Base-by-base conservation (phyloP, 2,888 invertebrate species). In the Amaurobius ferox region DNA sequence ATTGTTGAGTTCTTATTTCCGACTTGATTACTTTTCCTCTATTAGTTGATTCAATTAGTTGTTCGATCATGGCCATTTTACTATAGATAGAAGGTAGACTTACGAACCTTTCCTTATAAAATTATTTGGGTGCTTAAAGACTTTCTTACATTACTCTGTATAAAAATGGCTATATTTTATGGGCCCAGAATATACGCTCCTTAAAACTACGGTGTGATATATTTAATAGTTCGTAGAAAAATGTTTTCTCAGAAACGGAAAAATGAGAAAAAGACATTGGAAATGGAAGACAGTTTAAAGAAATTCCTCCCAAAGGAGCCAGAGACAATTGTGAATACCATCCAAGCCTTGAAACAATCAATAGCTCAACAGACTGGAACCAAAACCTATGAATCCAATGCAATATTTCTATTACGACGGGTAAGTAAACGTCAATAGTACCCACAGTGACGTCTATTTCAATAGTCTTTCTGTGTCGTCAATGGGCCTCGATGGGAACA, bases 401-500 rank as follows among this genome's bases (percentile, higher is more conserved):
- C 55, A 23, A 55, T 55, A 55, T 55, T 23, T 55, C 23, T 55
- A 55, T 55, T 55, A 23, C 55, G 5, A 5, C 11, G 23, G 19
- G 0, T 1, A 55, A 23, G 1, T 6, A 55, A 23, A 19, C 23
- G 23, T 23, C 55, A 23, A 19, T 23, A 55, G 19, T 55, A 39
- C 40, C 28, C 16, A 13, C 44, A 35, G 28, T 39, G 48, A 70
- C 70, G 26, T 70, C n/a, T 28, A 26, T 39, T 70, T 39, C 26
- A 39, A 35, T 44, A 39, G 35, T 26, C 23, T 35, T 67, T 23
- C 35, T 11, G 32, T 67, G 23, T 39, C 67, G 19, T 67, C 67
- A 67, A 67, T 67, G 23, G 67, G 35, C 67, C 67, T 67, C 67
- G 9, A 19, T 67, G 67, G 67, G 35, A 67, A 67, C 67, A 67